phyloP scores from a whole-genome alignment of 2,888 invertebrate species.

The Drosophila paranaensis region DNA sequence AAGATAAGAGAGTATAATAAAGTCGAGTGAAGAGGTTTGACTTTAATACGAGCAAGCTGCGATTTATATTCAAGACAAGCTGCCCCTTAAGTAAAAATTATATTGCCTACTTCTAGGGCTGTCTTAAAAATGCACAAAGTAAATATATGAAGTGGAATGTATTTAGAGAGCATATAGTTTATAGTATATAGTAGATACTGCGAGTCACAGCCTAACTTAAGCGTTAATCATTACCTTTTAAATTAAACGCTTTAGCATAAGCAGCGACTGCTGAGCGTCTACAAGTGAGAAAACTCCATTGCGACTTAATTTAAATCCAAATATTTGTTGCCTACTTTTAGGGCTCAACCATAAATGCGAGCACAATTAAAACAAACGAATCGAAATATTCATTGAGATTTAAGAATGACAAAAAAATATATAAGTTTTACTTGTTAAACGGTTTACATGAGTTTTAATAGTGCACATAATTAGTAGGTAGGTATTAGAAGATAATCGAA shows the following conservation, averaged over 20 bases:
- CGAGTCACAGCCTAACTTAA: neutral
- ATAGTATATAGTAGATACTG: no score
- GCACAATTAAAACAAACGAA: neutral
- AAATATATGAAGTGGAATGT: no score
- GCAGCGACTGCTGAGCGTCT: neutral
- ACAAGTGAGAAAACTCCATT: neutral
- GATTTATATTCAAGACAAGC: no score
- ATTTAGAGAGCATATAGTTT: no score
- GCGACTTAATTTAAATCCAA: neutral
- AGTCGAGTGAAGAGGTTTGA: no score
- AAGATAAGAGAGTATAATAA: no score
- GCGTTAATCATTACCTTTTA: neutral
- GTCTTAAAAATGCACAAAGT: no score
- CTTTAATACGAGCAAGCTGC: no score
- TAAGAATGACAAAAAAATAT: neutral
- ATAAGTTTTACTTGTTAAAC: conserved; percentile 34
- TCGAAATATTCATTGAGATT: neutral
- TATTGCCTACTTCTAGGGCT: no score
- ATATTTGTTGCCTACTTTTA: conserved; percentile 1
- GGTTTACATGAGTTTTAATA: conserved; percentile 60
- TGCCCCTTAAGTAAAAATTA: no score
- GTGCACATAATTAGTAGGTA: conserved; percentile 57
- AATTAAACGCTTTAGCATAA: accelerated
- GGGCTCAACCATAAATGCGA: neutral
- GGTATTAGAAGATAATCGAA: conserved; percentile 67